Evolutionary conservation across 2,113 vertebrate species (phyloP).

Genomic region (Acanthisitta chloris): DNA sequence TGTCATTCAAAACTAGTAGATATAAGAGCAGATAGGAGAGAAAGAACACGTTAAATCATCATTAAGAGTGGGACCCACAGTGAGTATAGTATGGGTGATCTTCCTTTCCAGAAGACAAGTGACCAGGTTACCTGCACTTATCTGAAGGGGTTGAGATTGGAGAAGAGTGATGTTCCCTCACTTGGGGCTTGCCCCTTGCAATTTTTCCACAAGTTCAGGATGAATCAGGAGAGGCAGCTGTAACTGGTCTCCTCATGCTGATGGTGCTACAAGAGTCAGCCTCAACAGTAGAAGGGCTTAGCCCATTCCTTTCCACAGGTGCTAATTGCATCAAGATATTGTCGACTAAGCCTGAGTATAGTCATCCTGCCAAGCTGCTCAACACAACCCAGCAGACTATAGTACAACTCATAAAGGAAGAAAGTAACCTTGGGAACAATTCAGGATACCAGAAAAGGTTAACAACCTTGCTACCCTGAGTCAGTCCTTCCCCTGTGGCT

Average conservation of each 20-base stretch:
- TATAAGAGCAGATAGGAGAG: neutral
- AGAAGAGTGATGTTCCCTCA: neutral
- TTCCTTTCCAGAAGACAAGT: neutral
- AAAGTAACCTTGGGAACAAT: neutral
- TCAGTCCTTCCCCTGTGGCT: neutral
- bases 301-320: neutral
- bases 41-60: neutral
- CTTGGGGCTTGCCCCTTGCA: accelerated
- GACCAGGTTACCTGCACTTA: neutral
- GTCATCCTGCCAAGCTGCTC: neutral
- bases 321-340: neutral
- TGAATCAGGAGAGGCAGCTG: neutral
- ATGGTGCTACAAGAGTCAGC: neutral
- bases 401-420: neutral
- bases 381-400: neutral
- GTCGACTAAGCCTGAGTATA: neutral
- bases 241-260: neutral
- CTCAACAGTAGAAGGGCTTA: neutral
- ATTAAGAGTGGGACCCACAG: neutral
- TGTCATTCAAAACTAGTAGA: neutral
- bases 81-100: neutral
- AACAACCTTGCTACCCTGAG: neutral
- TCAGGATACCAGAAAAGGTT: neutral
- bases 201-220: neutral
- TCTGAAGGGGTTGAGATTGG: neutral